phyloP scores from a whole-genome alignment of 2,797 vertebrate genomes.

The Phrynocephalus forsythii region DNA sequence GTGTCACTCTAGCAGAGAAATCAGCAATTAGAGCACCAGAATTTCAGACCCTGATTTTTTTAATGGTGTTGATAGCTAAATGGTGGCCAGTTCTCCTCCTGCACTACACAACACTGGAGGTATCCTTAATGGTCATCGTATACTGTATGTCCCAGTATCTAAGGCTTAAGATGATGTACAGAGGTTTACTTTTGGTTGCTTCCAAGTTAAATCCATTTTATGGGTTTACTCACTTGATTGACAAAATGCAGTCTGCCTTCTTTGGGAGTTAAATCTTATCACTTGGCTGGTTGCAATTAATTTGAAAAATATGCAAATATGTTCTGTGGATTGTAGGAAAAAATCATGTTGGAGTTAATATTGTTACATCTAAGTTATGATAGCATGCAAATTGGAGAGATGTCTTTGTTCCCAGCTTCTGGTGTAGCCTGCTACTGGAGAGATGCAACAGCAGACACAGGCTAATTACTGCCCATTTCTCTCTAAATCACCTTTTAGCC shows the following conservation, averaged over 20 bases:
- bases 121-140: not conserved
- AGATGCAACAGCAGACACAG: not conserved
- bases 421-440: not conserved
- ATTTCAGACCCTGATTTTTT: not conserved
- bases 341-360: not conserved
- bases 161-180: not conserved
- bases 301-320: conserved; percentile 19
- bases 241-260: conserved; percentile 2
- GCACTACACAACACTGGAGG: not conserved
- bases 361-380: not conserved
- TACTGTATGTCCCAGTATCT: not conserved
- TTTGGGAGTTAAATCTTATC: not conserved
- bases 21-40: not conserved
- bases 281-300: conserved; percentile 4
- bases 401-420: not conserved
- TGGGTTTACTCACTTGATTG: not conserved
- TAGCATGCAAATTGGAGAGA: not conserved
- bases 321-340: not conserved
- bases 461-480: not conserved
- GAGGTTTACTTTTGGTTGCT: not conserved
- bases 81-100: not conserved
- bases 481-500: not conserved
- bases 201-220: not conserved
- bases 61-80: not conserved
- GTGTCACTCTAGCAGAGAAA: not conserved